Conservation (phyloP, 2,113 vertebrate species). For the Phoxinus phoxinus region DNA sequence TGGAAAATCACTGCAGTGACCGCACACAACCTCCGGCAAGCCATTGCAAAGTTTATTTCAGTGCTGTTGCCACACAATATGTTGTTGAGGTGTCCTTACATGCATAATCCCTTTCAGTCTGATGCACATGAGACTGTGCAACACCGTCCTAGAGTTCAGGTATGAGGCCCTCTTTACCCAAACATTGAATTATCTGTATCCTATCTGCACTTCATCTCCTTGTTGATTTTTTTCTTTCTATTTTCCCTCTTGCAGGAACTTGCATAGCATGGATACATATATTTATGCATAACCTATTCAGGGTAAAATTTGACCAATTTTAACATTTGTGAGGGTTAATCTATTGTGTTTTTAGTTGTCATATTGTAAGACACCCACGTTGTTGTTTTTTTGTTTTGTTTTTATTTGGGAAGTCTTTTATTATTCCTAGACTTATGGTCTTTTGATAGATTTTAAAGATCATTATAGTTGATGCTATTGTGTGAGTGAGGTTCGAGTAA, state of each 20-base stretch:
- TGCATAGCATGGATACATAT: neutral
- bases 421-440: neutral
- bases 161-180: conserved; percentile 1
- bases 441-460: conserved; percentile 6
- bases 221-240: neutral
- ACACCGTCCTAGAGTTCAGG: neutral
- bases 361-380: neutral
- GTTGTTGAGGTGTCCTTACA: neutral
- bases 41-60: conserved; percentile 2
- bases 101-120: conserved; percentile 7
- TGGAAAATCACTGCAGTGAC: neutral
- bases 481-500: neutral
- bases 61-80: neutral
- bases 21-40: neutral
- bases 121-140: neutral
- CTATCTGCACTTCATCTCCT: neutral
- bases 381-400: too few relatives aligned
- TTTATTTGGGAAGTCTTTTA: too few relatives aligned
- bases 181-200: neutral
- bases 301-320: neutral
- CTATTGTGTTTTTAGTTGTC: neutral
- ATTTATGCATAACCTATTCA: neutral
- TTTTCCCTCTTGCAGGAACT: neutral
- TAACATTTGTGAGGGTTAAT: neutral
- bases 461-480: conserved; percentile 1